Evolutionary conservation across 2,113 vertebrate species (phyloP), one percentile per base, ranked within the genome.

Genomic region (Tringa solitaria): DNA sequence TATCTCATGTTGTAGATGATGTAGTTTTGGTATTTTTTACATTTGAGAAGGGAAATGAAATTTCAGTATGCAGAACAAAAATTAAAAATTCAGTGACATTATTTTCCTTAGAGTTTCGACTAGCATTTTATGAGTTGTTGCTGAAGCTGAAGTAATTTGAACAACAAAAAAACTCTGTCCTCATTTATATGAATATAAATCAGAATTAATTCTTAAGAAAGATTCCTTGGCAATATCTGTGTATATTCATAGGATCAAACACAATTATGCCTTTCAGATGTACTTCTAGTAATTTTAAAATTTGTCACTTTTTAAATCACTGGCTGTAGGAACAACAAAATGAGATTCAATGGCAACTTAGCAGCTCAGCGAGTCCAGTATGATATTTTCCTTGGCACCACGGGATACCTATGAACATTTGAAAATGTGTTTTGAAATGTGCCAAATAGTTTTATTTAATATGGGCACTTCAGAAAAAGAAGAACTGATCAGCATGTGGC

Each of bases 361-460:
- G 76, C 54, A 93, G n/a, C 75, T 77, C 59, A 95, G 84, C 48
- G 83, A 96, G 91, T 75, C 64, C n/a, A n/a, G 53, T 46, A 75
- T 90, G 77, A 20, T 88, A 43, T 94, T 96, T 90, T 87, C 33
- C n/a, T 94, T 63, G 21, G 46, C 84, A 56, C 67, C 5, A 5
- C 90, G 90, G 89, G 72, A 90, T 67, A 84, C 60, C 87, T 90
- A 32, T 77, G 87, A 96, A 92, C 43, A 77, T 86, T 89, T 95
- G 73, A 89, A 94, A 75, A 87, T 89, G 65, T 78, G 57, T 92
- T 94, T 96, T 95, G 72, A 97, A 96, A 92, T 92, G 59, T 94
- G 68, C 80, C 65, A 95, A 89, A 81, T 86, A 92, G n/a, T 86
- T 96, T 70, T 96, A 95, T 95, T 91, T 95, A 97, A 90, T 94